Percentiles rank a stretch among this genome's conserved stretches.
Conservation (phyloP, 2,888 invertebrate species). For the Pristionchus mayeri region DNA sequence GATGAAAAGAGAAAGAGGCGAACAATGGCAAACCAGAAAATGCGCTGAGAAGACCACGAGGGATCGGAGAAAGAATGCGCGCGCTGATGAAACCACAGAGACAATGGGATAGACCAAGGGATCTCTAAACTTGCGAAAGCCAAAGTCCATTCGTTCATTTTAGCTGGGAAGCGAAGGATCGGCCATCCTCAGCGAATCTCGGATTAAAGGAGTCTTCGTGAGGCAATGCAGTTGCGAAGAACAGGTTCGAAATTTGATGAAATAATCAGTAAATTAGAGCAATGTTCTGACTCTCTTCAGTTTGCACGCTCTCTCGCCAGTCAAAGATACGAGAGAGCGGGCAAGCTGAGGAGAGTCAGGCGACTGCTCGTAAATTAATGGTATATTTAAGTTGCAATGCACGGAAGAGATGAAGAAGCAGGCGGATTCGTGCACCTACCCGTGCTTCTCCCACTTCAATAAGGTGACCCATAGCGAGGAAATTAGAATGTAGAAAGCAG, state of each 20-base stretch:
- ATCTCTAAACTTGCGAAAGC: not conserved
- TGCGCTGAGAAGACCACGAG: not conserved
- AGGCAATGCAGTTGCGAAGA: constrained; percentile 73
- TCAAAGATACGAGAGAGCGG: no score
- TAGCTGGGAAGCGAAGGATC: constrained; percentile 56
- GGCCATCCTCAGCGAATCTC: constrained; percentile 54
- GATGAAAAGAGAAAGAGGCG: not conserved
- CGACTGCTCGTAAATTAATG: not conserved
- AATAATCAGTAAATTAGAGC: not conserved
- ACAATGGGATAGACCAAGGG: no score
- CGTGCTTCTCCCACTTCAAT: constrained; percentile 69
- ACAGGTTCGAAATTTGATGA: constrained; percentile 52
- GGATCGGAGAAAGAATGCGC: not conserved
- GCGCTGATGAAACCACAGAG: not conserved
- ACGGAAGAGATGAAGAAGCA: constrained; percentile 72
- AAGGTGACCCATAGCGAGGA: constrained; percentile 50
- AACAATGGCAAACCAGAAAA: constrained; percentile 29
- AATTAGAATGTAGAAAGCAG: no score
- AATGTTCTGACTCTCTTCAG: no score
- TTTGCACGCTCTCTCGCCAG: not conserved
- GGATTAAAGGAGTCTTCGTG: constrained; percentile 59
- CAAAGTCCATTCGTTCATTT: constrained; percentile 21
- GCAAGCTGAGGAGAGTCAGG: no score
- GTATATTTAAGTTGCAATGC: constrained; percentile 55
- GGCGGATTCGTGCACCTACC: constrained; percentile 68